These are phyloP conservation scores for Phrixothrix hirtus DNA, from an alignment of 2,888 invertebrate species.

Conservation along the genomic window DNA sequence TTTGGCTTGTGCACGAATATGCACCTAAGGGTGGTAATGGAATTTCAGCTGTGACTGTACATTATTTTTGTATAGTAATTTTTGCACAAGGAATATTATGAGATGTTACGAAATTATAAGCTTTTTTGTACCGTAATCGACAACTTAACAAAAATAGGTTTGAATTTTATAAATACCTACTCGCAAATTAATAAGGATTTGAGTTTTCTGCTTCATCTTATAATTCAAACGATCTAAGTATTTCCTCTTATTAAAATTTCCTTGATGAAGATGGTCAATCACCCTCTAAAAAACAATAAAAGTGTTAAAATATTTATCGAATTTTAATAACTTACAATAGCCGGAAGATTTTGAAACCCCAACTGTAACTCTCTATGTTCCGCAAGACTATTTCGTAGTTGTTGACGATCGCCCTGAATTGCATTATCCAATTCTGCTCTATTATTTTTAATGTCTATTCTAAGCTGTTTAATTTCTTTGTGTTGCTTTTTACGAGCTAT, in stretches of 20 bases:
- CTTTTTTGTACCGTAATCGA: too few species aligned
- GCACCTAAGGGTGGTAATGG: too few species aligned
- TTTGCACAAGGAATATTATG: too few species aligned
- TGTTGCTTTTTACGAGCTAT: constrained; percentile 59
- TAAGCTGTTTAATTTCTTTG: constrained; percentile 62
- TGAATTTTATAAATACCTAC: constrained; percentile 50
- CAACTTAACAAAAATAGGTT: neutral
- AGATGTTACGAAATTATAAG: too few species aligned
- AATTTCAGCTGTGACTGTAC: too few species aligned
- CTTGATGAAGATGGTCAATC: constrained; percentile 63
- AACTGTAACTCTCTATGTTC: constrained; percentile 63
- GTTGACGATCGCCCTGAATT: constrained; percentile 64
- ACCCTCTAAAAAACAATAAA: constrained; percentile 59
- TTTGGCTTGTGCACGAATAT: too few species aligned
- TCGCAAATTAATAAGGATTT: constrained; percentile 62
- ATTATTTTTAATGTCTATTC: constrained; percentile 61
- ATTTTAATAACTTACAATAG: constrained; percentile 44
- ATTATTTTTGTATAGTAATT: too few species aligned
- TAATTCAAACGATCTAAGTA: constrained; percentile 65
- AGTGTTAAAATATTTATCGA: neutral
- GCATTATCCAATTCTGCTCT: constrained; percentile 63
- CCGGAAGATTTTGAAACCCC: constrained; percentile 58
- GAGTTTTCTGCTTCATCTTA: constrained; percentile 64
- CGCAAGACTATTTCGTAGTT: constrained; percentile 62
- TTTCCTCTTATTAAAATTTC: constrained; percentile 66